Conservation (phyloP, 2,113 vertebrate species). For the Plectropomus leopardus region DNA sequence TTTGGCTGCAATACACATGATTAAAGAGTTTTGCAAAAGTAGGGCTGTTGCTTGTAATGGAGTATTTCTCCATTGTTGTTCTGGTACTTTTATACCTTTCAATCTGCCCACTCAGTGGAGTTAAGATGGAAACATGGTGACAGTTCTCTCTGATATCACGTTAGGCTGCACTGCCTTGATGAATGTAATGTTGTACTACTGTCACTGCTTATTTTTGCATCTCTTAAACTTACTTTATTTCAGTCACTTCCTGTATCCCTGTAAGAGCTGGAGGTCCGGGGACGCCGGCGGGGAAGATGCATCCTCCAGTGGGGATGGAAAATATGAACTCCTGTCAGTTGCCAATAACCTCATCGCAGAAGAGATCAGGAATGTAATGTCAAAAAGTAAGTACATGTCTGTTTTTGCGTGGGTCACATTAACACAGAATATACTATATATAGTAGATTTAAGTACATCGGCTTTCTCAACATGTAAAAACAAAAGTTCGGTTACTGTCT, state of each 20-base stretch:
- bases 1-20: no score
- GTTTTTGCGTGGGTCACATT: background rate
- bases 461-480: background rate
- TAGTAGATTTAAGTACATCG: background rate
- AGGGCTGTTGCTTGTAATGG: background rate
- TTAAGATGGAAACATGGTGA: no score
- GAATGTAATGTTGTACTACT: background rate
- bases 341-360: conserved; percentile 93
- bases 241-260: conserved; percentile 95
- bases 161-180: background rate
- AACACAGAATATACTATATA: background rate
- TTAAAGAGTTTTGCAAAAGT: background rate
- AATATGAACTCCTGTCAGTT: conserved; percentile 93
- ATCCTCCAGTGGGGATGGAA: conserved; percentile 91
- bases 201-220: background rate
- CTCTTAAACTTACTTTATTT: background rate
- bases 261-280: conserved; percentile 85
- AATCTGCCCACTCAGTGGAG: no score
- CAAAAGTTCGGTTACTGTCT: background rate
- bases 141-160: no score
- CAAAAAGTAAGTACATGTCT: conserved; percentile 84
- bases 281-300: conserved; percentile 87
- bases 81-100: no score
- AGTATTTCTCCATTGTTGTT: background rate
- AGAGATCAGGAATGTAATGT: conserved; percentile 93